Evolutionary conservation across 2,888 invertebrate species (phyloP), one percentile per base, ranked within the genome.

Genomic region (Eristalinus aeneus): DNA sequence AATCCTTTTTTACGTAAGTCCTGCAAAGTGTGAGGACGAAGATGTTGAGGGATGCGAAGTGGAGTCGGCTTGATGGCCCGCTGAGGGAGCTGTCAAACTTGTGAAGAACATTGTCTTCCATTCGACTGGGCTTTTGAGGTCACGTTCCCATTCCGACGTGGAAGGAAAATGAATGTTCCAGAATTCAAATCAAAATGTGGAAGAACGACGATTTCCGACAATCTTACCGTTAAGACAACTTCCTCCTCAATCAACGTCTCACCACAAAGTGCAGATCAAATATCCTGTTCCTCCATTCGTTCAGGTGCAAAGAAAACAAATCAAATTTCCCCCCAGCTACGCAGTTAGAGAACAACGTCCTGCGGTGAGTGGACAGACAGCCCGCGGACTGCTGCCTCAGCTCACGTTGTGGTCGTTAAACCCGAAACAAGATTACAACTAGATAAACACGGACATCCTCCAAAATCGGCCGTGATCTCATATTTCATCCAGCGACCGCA

Each of bases 371-470:
- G 77, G 86, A 82, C 69, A 78, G 69, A 31, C 34, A 34, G 34
- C 6, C 34, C 34, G 22, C 34, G 69, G 20, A 58, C 34, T 54
- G 58, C 69, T 6, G 11, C 56, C 12, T 23, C 12, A 23, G 12
- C 56, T 56, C 56, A 23, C 56, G 22, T 12, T 8, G 54, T 74
- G 56, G 77, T 82, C 86, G 82, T 86, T 82, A 86, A 82, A 82
- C 78, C 20, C 69, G 32, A 78, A 86, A 86, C 86, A 82, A 77
- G 86, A 82, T 82, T 82, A 82, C 74, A 71, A 71, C 71, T 74
- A 82, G 69, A 74, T 86, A 86, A 86, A 86, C 78, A 86, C 82
- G 82, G 74, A 86, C 58, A 71, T 81, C 76, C 85, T 85, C 31
- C 11, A 23, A 54, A 77, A 67, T 39, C 58, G 27, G 4, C 46